phyloP scores from a whole-genome alignment of 2,888 invertebrate species.

The Tenthredo distinguenda region DNA sequence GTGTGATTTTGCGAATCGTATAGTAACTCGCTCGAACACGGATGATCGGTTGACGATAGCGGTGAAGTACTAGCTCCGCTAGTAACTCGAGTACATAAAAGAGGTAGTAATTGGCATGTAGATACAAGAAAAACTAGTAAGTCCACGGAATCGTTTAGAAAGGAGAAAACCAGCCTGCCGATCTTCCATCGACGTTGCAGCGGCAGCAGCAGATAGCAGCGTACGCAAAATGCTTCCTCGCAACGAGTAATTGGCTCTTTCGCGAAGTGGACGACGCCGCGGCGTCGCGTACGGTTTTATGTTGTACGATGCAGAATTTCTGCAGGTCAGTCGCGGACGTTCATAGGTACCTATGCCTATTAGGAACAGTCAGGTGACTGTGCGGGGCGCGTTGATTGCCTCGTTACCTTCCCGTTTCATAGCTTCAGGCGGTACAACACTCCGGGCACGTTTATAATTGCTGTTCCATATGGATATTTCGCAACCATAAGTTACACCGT shows the following conservation, averaged over 20 bases:
- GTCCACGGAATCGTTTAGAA: neutral
- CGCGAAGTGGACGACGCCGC: neutral
- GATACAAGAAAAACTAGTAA: neutral
- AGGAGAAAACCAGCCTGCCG: neutral
- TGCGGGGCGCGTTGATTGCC: constrained; percentile 50
- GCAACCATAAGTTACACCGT: neutral
- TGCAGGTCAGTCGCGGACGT: neutral
- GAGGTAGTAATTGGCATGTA: constrained; percentile 22
- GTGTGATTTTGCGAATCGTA: constrained; percentile 8
- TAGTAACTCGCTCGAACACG: neutral
- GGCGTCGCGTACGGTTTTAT: neutral
- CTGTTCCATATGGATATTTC: constrained; percentile 47
- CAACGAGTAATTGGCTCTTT: constrained; percentile 49
- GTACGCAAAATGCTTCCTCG: constrained; percentile 32
- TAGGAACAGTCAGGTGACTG: constrained; percentile 43
- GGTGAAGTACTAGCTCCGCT: neutral
- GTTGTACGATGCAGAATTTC: neutral
- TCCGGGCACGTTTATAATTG: constrained; percentile 41
- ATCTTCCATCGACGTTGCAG: neutral
- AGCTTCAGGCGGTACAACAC: constrained; percentile 35
- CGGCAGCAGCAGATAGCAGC: neutral
- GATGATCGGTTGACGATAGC: neutral
- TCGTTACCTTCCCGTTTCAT: constrained; percentile 49
- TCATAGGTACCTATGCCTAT: constrained; percentile 39
- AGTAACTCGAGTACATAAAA: neutral